A percentile compares a stretch with the other conserved stretches of the same genome.
Conservation (phyloP, 2,888 invertebrate genomes). For the Schrankia costaestrigalis region DNA sequence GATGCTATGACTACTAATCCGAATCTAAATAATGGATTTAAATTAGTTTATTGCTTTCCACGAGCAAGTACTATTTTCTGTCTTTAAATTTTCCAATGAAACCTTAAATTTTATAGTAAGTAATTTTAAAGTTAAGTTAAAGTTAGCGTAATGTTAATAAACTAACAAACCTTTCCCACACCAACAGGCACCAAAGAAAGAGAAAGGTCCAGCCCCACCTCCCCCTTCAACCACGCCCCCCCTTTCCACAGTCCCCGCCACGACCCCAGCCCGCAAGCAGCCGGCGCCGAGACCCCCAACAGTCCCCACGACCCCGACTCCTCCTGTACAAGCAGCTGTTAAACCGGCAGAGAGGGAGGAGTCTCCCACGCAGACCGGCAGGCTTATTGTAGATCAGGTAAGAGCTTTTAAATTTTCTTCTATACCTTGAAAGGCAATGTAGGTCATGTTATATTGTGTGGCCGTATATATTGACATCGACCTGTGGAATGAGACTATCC, state of each 20-base stretch:
- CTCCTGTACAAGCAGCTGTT: background rate
- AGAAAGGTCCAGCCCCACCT: conserved; percentile 89
- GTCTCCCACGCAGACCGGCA: conserved; percentile 42
- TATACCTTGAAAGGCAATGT: too few relatives aligned
- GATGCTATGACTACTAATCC: too few relatives aligned
- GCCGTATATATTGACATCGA: too few relatives aligned
- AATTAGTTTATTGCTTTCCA: too few relatives aligned
- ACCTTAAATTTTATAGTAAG: too few relatives aligned
- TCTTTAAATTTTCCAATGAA: too few relatives aligned
- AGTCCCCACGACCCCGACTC: conserved; percentile 37
- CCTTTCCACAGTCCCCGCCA: conserved; percentile 29
- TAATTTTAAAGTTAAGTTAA: too few relatives aligned
- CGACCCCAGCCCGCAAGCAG: conserved; percentile 17
- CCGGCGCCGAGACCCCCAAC: conserved; percentile 15
- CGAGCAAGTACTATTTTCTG: too few relatives aligned
- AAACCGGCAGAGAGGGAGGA: background rate
- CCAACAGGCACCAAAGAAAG: conserved; percentile 87
- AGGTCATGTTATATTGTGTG: too few relatives aligned
- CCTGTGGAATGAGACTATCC: too few relatives aligned
- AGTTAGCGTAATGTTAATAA: too few relatives aligned
- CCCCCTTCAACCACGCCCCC: conserved; percentile 77
- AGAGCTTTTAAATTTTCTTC: background rate
- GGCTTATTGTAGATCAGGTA: conserved; percentile 61
- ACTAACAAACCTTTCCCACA: background rate
- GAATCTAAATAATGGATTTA: too few relatives aligned